Percentiles rank a stretch among this genome's conserved stretches.
These are phyloP conservation scores for Zalophus californianus DNA, from an alignment of 2,797 vertebrate genomes.

Conservation along the genomic window DNA sequence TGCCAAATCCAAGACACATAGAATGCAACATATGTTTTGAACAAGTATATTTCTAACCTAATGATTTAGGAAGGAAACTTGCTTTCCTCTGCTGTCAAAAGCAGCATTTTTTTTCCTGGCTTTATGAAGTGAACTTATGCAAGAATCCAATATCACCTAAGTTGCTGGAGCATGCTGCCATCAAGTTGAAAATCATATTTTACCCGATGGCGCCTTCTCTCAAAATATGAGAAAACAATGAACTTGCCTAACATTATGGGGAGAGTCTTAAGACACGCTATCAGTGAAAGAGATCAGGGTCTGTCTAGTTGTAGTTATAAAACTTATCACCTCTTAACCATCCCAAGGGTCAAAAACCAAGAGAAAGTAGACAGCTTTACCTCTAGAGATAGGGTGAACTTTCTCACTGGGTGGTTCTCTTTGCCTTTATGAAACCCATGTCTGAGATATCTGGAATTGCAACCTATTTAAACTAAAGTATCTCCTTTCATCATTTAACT, in stretches of 20 bases:
- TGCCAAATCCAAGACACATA: neutral
- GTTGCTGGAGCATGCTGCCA: neutral
- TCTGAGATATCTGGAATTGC: neutral
- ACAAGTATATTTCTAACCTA: slow-evolving; percentile 12
- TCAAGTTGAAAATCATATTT: neutral
- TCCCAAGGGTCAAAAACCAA: neutral
- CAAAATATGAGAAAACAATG: neutral
- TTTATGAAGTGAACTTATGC: neutral
- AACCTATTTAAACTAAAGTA: slow-evolving; percentile 19
- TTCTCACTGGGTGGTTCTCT: slow-evolving; percentile 45
- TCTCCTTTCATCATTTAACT: neutral
- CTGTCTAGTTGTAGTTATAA: neutral
- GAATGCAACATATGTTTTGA: neutral
- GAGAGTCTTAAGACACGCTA: neutral
- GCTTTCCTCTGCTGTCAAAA: neutral
- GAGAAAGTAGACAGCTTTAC: accelerated
- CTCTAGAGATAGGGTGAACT: neutral
- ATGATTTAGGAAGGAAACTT: slow-evolving; percentile 47
- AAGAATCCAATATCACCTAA: neutral
- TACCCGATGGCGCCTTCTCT: accelerated
- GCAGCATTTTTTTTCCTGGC: neutral
- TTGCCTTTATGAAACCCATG: neutral
- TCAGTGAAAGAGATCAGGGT: neutral
- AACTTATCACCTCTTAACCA: neutral
- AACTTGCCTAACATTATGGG: neutral